A percentile compares a stretch with the other conserved stretches of the same genome.
phyloP scores from a whole-genome alignment of 2,888 invertebrate species.

The Catocala fraxini region DNA sequence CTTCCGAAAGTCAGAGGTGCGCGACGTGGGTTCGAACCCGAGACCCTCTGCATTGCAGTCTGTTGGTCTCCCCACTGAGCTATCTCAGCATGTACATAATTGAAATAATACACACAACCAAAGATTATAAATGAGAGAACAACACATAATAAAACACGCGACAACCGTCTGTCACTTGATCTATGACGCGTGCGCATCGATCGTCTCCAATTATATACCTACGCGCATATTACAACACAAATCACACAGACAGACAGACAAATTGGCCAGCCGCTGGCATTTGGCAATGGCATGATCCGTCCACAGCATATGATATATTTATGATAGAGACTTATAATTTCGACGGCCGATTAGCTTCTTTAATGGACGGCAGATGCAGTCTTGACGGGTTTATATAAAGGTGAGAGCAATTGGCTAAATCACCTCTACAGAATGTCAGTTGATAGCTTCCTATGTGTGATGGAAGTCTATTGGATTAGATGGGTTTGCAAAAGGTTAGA shows the following conservation, averaged over 20 bases:
- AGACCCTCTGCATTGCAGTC: too few species aligned
- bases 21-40: too few species aligned
- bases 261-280: constrained; percentile 61
- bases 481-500: not conserved
- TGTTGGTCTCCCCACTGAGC: too few species aligned
- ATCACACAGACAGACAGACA: constrained; percentile 64
- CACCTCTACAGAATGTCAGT: not conserved
- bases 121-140: not conserved
- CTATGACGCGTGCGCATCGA: constrained; percentile 46
- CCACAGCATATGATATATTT: constrained; percentile 57
- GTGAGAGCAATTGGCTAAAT: not conserved
- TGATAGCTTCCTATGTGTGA: not conserved
- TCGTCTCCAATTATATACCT: constrained; percentile 64
- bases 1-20: too few species aligned
- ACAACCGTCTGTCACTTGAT: constrained; percentile 20
- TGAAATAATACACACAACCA: not conserved
- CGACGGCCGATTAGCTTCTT: constrained; percentile 36
- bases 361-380: constrained; percentile 31
- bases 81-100: too few species aligned
- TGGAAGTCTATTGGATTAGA: not conserved
- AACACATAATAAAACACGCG: not conserved
- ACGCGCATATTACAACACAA: constrained; percentile 59
- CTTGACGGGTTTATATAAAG: constrained; percentile 23
- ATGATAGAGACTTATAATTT: constrained; percentile 43
- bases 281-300: constrained; percentile 54